phyloP scores from a whole-genome alignment of 2,113 vertebrate species.

The Dermatemys mawii region DNA sequence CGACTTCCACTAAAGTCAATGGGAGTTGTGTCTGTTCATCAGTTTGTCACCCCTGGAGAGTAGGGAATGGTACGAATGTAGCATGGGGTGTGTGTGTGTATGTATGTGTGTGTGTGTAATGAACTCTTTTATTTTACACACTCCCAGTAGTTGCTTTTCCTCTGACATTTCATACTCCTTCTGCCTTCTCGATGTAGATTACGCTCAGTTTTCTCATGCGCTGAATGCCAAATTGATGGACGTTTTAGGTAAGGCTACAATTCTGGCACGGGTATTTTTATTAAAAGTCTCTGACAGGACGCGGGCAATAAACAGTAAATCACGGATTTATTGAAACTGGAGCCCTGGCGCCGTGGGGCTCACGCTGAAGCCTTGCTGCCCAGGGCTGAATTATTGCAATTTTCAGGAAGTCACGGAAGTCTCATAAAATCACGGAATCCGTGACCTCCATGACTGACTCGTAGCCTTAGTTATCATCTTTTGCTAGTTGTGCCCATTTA shows the following conservation, averaged over 20 bases:
- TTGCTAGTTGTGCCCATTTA: not conserved
- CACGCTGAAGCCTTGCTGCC: too few species aligned
- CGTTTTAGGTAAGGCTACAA: not conserved
- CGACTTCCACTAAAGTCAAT: too few species aligned
- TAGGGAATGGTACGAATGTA: not conserved
- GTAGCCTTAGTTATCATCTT: not conserved
- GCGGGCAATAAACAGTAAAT: not conserved
- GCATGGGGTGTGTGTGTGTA: not conserved
- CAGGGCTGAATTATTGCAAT: not conserved
- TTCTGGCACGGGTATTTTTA: not conserved
- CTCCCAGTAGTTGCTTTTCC: not conserved
- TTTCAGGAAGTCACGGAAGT: not conserved
- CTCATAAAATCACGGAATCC: not conserved
- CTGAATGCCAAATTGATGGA: not conserved
- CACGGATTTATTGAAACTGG: not conserved
- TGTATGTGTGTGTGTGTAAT: not conserved
- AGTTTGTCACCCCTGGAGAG: not conserved
- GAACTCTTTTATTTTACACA: not conserved
- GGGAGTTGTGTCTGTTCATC: not conserved
- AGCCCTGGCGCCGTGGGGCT: too few species aligned
- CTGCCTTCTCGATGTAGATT: not conserved
- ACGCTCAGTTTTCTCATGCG: not conserved
- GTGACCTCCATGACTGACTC: not conserved
- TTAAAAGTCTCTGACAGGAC: not conserved
- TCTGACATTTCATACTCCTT: not conserved